Evolutionary conservation across 2,113 vertebrate species (phyloP), one percentile per base, ranked within the genome.

Genomic region (Madoqua kirkii): DNA sequence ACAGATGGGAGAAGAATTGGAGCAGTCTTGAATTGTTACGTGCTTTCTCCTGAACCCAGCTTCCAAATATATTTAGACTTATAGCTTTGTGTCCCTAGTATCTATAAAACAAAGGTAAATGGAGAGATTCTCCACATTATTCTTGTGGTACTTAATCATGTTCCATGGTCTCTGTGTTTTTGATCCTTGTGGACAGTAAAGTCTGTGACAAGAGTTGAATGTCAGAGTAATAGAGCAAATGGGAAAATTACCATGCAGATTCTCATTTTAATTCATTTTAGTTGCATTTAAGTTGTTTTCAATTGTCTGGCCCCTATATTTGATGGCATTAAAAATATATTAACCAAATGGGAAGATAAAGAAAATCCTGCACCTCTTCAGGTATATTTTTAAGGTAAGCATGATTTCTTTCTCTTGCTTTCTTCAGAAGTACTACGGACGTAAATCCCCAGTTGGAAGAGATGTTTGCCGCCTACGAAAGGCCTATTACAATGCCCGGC

Each of bases 401-500:
- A 8, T 60, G 8, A 78, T 83, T 45, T 45, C n/a, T 95, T 79
- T 60, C 21, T 97, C 67, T 29, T 71, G 13, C 90, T 97, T 71
- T 64, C 52, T 13, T 98, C 82, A 99, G 99, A 99, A 99, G 98
- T 99, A 99, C 95, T 99, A 99, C 0, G 99, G 99, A n/a, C 99
- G 99, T 91, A 99, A 99, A 97, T 99, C 99, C 0, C 98, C 99
- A 0, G 98, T 99, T 0, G 99, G 99, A 16, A 98, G 99, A 33
- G 99, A 99, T 1, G 99, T 99, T 9, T 99, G 99, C 97, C 99
- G 99, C 52, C 99, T 99, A 13, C 98, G 99, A 60, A 99, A 99
- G 90, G 99, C 99, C 0, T 99, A 99, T 97, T 99, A 99, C 94
- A 99, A 97, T 0, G 99, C 99, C 0, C 99, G 99, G 5, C 99